phyloP scores from a whole-genome alignment of 2,113 vertebrate species.

The Takifugu bimaculatus region DNA sequence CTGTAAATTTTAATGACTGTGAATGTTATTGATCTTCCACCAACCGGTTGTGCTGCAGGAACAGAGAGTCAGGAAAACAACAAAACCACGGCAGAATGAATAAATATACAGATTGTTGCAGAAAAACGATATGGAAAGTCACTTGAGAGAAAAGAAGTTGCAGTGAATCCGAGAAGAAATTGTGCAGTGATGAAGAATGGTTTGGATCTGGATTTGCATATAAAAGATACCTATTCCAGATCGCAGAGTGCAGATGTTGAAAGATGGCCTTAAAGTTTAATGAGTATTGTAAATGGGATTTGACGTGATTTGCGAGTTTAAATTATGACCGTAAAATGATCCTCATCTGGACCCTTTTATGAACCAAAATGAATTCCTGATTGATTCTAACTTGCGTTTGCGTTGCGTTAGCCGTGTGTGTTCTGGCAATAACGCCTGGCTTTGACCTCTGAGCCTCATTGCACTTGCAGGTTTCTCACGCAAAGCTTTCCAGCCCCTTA shows the following conservation, averaged over 20 bases:
- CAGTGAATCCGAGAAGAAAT: background rate
- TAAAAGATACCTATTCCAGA: background rate
- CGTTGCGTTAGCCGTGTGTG: constrained; percentile 27
- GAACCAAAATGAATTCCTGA: constrained; percentile 16
- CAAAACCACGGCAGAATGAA: background rate
- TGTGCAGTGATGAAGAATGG: background rate
- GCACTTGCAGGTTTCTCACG: constrained; percentile 27
- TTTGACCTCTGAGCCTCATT: constrained; percentile 41
- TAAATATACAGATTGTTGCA: constrained; percentile 1
- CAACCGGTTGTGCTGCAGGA: constrained; percentile 2
- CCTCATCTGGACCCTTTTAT: constrained; percentile 26
- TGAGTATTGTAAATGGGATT: background rate
- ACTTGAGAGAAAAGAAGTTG: background rate
- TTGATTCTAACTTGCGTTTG: constrained; percentile 26
- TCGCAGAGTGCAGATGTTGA: background rate
- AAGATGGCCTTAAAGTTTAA: background rate
- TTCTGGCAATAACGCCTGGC: constrained; percentile 38
- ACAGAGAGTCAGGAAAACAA: background rate
- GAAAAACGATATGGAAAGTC: background rate
- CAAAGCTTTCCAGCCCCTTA: constrained; percentile 34
- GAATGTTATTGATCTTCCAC: constrained; percentile 43
- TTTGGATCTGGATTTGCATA: background rate
- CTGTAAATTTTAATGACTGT: constrained; percentile 57
- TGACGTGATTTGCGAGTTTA: background rate
- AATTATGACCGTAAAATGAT: constrained; percentile 12